These are phyloP conservation scores for Rhynchopsitta pachyrhyncha DNA, from an alignment of 2,113 vertebrate species.

Conservation along the genomic window DNA sequence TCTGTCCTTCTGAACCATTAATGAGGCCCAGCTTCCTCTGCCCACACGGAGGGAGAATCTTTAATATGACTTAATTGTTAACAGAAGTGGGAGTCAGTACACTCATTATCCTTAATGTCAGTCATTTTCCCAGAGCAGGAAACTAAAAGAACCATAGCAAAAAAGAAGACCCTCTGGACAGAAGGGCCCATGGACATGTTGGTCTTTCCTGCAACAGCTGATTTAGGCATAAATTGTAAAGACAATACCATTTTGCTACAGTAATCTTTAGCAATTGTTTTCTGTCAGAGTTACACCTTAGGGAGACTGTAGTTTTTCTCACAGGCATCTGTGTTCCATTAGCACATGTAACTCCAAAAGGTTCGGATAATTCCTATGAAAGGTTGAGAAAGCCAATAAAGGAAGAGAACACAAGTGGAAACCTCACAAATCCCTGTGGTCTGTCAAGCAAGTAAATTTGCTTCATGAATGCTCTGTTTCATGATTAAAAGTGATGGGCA, in stretches of 20 bases:
- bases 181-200: not conserved
- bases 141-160: not conserved
- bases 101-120: conserved; percentile 10
- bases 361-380: not conserved
- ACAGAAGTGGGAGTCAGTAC: conserved; percentile 8
- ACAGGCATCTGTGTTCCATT: not conserved
- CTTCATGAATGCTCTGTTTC: not conserved
- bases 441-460: not conserved
- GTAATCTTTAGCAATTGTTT: not conserved
- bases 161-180: not conserved
- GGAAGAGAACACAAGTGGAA: not conserved
- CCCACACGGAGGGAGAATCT: not conserved
- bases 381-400: not conserved
- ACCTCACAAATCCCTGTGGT: not conserved
- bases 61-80: not conserved
- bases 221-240: not conserved
- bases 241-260: not conserved
- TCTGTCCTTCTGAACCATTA: conserved; percentile 25
- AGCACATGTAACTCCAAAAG: not conserved
- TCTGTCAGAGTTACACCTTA: not conserved
- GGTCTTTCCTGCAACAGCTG: not conserved
- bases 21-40: conserved; percentile 11
- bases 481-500: not conserved
- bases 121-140: not conserved
- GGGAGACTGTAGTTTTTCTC: not conserved